Evolutionary conservation across 2,113 vertebrate species (phyloP).

Genomic region (Pseudorhombus dupliciocellatus): DNA sequence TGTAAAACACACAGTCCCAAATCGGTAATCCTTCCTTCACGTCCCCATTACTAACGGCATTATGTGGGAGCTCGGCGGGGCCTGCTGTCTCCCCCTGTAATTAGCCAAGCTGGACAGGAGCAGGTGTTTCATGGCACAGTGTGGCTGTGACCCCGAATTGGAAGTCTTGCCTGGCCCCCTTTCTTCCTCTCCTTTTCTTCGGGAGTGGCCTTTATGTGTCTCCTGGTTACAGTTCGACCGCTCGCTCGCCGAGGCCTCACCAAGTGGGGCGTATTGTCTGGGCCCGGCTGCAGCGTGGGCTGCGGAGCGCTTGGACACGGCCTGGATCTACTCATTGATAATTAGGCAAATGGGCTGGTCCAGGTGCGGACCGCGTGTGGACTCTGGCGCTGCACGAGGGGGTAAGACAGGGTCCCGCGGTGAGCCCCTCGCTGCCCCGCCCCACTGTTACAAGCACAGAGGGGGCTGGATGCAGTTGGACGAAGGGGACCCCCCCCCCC

Average conservation of each 20-base stretch:
- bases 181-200: conserved; percentile 66
- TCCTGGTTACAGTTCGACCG: conserved; percentile 59
- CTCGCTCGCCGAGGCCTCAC: conserved; percentile 52
- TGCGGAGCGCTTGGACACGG: conserved; percentile 66
- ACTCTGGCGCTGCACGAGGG: conserved; percentile 33
- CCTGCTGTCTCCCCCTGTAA: conserved; percentile 69
- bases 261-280: conserved; percentile 73
- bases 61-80: conserved; percentile 62
- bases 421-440: conserved; percentile 41
- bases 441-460: conserved; percentile 49
- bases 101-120: conserved; percentile 73
- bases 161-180: conserved; percentile 50
- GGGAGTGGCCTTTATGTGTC: conserved; percentile 59
- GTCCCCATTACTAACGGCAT: conserved; percentile 40
- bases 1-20: conserved; percentile 56
- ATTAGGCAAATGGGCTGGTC: conserved; percentile 80
- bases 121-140: conserved; percentile 79
- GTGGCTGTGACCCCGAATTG: conserved; percentile 69
- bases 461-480: conserved; percentile 74
- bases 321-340: conserved; percentile 72
- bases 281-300: conserved; percentile 64
- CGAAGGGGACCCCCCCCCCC: conserved; percentile 51
- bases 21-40: conserved; percentile 45
- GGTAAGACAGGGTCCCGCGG: conserved; percentile 34
- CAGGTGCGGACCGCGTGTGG: conserved; percentile 79